Evolutionary conservation across 2,888 invertebrate genomes (phyloP).

Genomic region (Coronaproctus castanopsis): DNA sequence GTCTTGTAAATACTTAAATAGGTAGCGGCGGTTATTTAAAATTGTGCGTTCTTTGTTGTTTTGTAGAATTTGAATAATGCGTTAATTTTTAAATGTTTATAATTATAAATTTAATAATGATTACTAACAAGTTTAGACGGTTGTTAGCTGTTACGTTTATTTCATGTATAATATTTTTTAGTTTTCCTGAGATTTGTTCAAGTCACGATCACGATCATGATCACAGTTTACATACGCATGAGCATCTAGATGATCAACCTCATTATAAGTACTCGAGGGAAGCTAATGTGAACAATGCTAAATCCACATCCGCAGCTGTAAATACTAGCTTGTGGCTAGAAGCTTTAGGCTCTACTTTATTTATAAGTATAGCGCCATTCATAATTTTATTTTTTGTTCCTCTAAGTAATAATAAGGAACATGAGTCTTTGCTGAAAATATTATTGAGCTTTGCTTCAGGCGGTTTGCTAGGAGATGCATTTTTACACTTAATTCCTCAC

Average conservation of each 20-base stretch:
- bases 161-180: slow-evolving; percentile 10
- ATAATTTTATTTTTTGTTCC: slow-evolving; percentile 83
- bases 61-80: too few relatives aligned
- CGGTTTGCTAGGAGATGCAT: slow-evolving; percentile 92
- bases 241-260: slow-evolving; percentile 35
- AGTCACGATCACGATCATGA: slow-evolving; percentile 28
- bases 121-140: background rate
- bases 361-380: slow-evolving; percentile 90
- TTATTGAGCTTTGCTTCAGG: slow-evolving; percentile 84
- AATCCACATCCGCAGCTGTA: slow-evolving; percentile 16
- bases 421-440: slow-evolving; percentile 71
- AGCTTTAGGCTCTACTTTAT: slow-evolving; percentile 71
- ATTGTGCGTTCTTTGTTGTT: too few relatives aligned
- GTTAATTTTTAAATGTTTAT: too few relatives aligned
- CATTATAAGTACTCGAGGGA: slow-evolving; percentile 66
- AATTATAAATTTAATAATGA: background rate
- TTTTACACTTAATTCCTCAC: slow-evolving; percentile 95
- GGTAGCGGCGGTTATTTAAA: too few relatives aligned
- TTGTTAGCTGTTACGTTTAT: background rate
- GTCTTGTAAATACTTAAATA: too few relatives aligned
- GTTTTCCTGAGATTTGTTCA: slow-evolving; percentile 13
- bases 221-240: slow-evolving; percentile 26
- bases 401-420: slow-evolving; percentile 62
- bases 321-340: slow-evolving; percentile 40
- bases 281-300: slow-evolving; percentile 33